Evolutionary conservation across 2,113 vertebrate genomes (phyloP), one percentile per base, ranked within the genome.

Genomic region (Aythya baeri): DNA sequence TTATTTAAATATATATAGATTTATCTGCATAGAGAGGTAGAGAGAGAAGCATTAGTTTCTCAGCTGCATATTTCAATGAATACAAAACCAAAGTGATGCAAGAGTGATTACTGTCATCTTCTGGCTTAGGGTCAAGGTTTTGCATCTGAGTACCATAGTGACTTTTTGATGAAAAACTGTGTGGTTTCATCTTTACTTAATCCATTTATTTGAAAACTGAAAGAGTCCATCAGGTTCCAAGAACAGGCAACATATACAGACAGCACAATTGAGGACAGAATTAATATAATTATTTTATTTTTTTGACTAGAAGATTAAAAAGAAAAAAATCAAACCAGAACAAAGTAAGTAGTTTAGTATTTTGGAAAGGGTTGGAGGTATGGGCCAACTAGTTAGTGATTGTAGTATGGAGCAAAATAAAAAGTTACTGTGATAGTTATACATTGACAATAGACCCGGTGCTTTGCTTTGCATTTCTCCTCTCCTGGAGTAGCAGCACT

Each of bases 151-250:
- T 92, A 70, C 70, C 43, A 38, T 34, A 65, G 86, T 29, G 77
- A 70, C 62, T 87, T 95, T 93, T 74, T 82, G 70, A 84, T 82
- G 54, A 70, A 93, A 88, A 88, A 4, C 52, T 78, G 23, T 29
- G 32, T 65, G 54, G 21, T 49, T 75, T 95, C 44, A 62, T 84
- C 31, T 71, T 84, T 75, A 61, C 49, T 76, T 66, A 84, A 66
- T 67, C n/a, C 13, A 46, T 29, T 85, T 26, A 82, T 86, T 54
- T 88, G 66, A 76, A 90, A 92, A n/a, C 21, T 57, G 34, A 54
- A 32, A 55, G 62, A 75, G 15, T 65, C 34, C 61, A 74, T 63
- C 2, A 3, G 36, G 17, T 44, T 89, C 76, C 72, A 78, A 61
- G 25, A 4, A 2, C 20, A 67, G 63, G 27, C 34, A 83, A 27